A percentile compares a stretch with the other conserved stretches of the same genome.
Conservation (phyloP, 2,888 invertebrate genomes). For the Lydus trimaculatus region DNA sequence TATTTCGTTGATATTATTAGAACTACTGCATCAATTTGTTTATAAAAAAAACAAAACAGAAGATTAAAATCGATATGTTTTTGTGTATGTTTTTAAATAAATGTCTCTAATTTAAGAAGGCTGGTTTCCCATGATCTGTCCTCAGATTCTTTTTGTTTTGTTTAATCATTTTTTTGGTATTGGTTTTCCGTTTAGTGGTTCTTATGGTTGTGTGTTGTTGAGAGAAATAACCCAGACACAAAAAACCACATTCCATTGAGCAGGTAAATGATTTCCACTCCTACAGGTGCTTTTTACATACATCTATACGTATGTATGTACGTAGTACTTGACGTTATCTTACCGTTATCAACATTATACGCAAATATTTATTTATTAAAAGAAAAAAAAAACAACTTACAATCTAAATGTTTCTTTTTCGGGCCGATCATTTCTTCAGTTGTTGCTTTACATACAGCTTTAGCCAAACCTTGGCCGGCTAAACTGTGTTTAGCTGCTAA, state of each 20-base stretch:
- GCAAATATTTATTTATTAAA: not conserved
- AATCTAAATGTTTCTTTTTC: constrained; percentile 99
- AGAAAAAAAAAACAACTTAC: constrained; percentile 22
- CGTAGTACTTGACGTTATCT: not conserved
- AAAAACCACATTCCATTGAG: constrained; percentile 30
- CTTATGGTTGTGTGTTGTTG: not conserved
- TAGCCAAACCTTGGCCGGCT: constrained; percentile 98
- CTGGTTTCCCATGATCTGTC: not conserved
- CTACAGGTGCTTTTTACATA: constrained; percentile 27
- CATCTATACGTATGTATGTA: not conserved
- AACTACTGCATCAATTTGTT: not conserved
- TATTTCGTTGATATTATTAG: not conserved
- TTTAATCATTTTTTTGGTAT: not conserved
- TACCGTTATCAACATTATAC: constrained; percentile 4
- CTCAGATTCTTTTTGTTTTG: not conserved
- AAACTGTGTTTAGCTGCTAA: constrained; percentile 98
- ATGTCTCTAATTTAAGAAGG: not conserved
- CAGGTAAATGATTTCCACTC: constrained; percentile 30
- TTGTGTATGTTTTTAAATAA: not conserved
- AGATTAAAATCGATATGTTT: not conserved
- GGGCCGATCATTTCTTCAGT: constrained; percentile 99
- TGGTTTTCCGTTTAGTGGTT: constrained; percentile 5
- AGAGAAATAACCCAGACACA: constrained; percentile 16
- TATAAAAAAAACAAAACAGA: not conserved
- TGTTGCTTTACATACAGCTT: constrained; percentile 99